phyloP scores from a whole-genome alignment of 2,797 vertebrate genomes.

The Serranus cabrilla region DNA sequence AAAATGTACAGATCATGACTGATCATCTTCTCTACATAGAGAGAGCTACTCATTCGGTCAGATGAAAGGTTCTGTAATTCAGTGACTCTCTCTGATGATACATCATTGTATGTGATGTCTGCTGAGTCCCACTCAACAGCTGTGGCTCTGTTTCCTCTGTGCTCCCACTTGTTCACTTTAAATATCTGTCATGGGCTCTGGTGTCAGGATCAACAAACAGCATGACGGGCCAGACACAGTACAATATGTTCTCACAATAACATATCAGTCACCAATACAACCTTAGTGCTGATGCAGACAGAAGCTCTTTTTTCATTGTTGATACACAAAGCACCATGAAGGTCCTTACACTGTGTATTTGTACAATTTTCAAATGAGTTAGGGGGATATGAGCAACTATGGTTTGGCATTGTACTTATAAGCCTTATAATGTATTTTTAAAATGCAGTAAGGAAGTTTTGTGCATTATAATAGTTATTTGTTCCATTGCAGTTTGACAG shows the following conservation, averaged over 20 bases:
- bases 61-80: not conserved
- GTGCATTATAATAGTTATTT: no score
- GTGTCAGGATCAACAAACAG: slow-evolving; percentile 23
- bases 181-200: not conserved
- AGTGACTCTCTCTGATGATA: not conserved
- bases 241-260: not conserved
- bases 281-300: not conserved
- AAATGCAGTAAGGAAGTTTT: no score
- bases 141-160: not conserved
- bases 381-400: not conserved
- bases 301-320: not conserved
- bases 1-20: not conserved
- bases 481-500: not conserved
- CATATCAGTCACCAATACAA: not conserved
- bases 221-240: not conserved
- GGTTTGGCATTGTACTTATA: not conserved
- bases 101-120: not conserved
- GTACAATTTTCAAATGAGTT: no score
- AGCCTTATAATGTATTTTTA: not conserved
- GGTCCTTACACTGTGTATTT: not conserved
- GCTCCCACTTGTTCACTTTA: not conserved
- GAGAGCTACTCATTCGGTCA: no score
- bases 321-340: not conserved
- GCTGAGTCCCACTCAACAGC: not conserved
- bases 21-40: no score